Percentiles rank a stretch among this genome's conserved stretches.
These are phyloP conservation scores for Helicolenus hilgendorfi DNA, from an alignment of 2,797 vertebrate species.

Conservation along the genomic window DNA sequence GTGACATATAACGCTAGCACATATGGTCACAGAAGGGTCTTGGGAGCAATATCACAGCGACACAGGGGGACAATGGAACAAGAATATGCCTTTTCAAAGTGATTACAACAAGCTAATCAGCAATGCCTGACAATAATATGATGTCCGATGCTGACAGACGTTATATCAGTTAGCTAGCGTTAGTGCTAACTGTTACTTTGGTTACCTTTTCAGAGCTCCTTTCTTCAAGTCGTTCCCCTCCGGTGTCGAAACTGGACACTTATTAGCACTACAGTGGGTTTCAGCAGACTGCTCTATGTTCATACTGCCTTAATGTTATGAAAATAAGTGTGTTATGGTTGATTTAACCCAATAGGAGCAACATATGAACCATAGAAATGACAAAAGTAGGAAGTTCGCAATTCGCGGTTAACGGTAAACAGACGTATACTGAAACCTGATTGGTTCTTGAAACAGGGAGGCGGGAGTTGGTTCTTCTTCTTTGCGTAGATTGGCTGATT, in stretches of 20 bases:
- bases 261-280: background rate
- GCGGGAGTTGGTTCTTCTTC: conserved; percentile 33
- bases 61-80: background rate
- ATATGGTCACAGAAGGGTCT: background rate
- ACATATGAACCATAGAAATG: background rate
- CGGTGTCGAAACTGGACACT: conserved; percentile 24
- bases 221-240: conserved; percentile 32
- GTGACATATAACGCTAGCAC: background rate
- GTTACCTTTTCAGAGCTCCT: conserved; percentile 61
- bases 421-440: background rate
- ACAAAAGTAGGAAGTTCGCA: conserved; percentile 14
- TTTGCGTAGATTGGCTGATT: no score
- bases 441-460: conserved; percentile 59
- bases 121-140: background rate
- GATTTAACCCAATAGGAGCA: accelerated
- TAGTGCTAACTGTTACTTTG: conserved; percentile 55
- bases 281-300: conserved; percentile 23
- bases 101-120: background rate
- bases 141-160: background rate
- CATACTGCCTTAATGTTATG: conserved; percentile 37
- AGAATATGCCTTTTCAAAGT: background rate
- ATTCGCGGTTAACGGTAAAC: conserved; percentile 53
- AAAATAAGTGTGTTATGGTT: background rate
- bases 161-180: background rate
- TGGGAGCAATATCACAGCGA: background rate